Evolutionary conservation across 2,797 vertebrate genomes (phyloP).

Genomic region (Aselliscus stoliczkanus): DNA sequence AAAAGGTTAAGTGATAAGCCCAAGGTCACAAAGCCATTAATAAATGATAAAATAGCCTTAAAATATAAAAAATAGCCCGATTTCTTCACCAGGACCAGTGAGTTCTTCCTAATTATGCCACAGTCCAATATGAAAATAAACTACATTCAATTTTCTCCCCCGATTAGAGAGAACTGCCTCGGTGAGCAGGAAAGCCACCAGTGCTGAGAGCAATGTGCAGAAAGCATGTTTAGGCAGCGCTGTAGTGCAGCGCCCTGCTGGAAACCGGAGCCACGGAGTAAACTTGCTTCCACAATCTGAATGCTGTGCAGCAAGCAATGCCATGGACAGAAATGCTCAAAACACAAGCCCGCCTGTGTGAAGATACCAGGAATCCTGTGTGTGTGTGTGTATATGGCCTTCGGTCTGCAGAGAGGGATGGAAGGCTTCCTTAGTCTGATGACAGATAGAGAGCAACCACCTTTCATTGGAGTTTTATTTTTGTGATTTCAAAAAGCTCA

Average conservation of each 20-base stretch:
- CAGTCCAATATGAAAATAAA: neutral
- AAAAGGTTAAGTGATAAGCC: neutral
- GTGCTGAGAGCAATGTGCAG: accelerated
- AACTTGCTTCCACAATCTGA: neutral
- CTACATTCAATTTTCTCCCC: neutral
- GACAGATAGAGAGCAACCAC: too few species aligned
- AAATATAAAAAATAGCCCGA: neutral
- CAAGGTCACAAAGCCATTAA: neutral
- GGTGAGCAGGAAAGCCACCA: neutral
- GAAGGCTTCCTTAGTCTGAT: neutral
- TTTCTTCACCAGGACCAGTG: neutral
- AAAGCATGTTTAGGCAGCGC: too few species aligned
- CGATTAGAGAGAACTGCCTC: neutral
- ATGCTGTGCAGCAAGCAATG: accelerated
- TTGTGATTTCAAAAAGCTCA: neutral
- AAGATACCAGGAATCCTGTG: neutral
- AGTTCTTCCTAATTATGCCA: neutral
- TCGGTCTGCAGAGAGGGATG: accelerated
- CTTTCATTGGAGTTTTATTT: neutral
- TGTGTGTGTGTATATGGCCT: too few species aligned
- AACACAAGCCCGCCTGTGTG: neutral
- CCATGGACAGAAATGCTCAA: neutral
- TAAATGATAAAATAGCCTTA: neutral
- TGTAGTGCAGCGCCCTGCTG: accelerated
- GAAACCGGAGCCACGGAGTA: neutral